Evolutionary conservation across 2,113 vertebrate genomes (phyloP).

Genomic region (Neogale vison): DNA sequence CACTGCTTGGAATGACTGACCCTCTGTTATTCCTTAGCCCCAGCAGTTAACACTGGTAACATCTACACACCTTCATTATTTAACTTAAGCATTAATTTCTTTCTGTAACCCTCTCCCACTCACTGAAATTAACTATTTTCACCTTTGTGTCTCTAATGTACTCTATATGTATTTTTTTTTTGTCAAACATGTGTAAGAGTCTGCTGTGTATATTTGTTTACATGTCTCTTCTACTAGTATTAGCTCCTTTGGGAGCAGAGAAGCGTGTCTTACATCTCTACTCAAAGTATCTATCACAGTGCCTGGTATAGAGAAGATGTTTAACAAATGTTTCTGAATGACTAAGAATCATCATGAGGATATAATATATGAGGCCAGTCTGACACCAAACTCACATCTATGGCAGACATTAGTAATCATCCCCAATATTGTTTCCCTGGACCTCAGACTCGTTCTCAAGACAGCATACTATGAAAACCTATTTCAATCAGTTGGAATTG

Average conservation of each 20-base stretch:
- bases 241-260: background rate
- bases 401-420: background rate
- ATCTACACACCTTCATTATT: background rate
- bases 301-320: background rate
- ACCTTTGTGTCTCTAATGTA: background rate
- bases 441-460: background rate
- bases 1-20: background rate
- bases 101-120: background rate
- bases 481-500: background rate
- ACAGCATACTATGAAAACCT: background rate
- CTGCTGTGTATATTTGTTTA: background rate
- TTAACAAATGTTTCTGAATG: conserved; percentile 4
- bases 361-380: background rate
- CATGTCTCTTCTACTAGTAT: background rate
- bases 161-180: background rate
- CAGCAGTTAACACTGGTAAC: background rate
- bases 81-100: background rate
- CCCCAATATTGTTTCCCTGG: background rate
- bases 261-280: background rate
- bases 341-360: background rate
- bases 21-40: background rate
- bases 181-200: background rate
- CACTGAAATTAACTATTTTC: background rate
- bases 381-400: background rate
- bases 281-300: background rate